Percentiles rank a stretch among this genome's conserved stretches.
These are phyloP conservation scores for Manis javanica DNA, from an alignment of 2,797 vertebrate species.

Conservation along the genomic window DNA sequence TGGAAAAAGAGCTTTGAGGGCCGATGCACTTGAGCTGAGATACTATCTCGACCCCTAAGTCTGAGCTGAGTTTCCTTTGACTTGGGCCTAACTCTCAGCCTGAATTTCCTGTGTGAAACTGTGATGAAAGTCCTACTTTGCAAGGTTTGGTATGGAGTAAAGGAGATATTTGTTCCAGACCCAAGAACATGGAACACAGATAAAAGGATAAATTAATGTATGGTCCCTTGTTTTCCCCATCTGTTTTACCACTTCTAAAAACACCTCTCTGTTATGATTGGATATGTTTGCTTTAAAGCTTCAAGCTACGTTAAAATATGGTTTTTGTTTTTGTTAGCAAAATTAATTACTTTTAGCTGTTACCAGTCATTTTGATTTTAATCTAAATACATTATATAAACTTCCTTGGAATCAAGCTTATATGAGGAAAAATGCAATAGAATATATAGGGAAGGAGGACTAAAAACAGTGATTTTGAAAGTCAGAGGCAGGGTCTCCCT, in stretches of 20 bases:
- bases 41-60: neutral
- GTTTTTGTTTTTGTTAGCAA: neutral
- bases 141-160: neutral
- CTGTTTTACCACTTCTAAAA: neutral
- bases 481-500: neutral
- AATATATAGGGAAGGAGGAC: neutral
- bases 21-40: neutral
- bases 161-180: neutral
- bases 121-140: neutral
- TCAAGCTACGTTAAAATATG: neutral
- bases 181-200: neutral
- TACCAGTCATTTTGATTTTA: neutral
- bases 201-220: rapidly evolving
- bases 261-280: neutral
- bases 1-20: neutral
- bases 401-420: neutral
- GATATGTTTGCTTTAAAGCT: neutral
- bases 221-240: neutral
- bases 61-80: neutral
- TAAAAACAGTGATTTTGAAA: neutral
- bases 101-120: neutral
- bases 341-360: neutral
- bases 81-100: neutral
- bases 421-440: neutral
- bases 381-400: neutral